These are phyloP conservation scores for Sitobion miscanthi DNA, from an alignment of 1,140 invertebrate species.

Conservation along the genomic window DNA sequence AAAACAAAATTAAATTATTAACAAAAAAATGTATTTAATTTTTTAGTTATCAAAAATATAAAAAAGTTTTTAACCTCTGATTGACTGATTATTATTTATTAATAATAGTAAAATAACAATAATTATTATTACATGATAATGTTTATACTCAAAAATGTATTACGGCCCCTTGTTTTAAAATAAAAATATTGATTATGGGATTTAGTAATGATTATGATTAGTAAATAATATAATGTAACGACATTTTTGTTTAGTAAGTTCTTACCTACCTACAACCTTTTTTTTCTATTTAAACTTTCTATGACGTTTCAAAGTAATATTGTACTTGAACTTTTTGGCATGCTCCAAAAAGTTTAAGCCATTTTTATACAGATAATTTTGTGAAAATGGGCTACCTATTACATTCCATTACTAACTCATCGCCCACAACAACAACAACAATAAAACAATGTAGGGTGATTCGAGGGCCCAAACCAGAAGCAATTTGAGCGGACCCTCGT, in stretches of 20 bases:
- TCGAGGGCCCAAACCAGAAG: neutral
- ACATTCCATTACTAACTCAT: neutral
- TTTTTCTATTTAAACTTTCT: neutral
- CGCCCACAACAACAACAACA: neutral
- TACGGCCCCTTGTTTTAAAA: no score
- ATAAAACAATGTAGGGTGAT: neutral
- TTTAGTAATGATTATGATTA: no score
- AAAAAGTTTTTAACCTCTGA: no score
- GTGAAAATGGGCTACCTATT: neutral
- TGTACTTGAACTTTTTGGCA: neutral
- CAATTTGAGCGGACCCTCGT: no score
- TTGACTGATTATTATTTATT: no score
- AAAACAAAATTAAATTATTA: no score
- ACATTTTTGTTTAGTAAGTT: neutral
- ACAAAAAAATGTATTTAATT: neutral
- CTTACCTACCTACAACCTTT: neutral
- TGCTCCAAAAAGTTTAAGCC: neutral
- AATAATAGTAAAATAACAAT: no score
- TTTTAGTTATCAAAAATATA: no score
- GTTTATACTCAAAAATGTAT: no score
- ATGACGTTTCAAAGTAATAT: neutral
- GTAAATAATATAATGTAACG: neutral
- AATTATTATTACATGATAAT: no score
- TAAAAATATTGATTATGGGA: no score
- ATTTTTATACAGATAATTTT: neutral